Evolutionary conservation across 2,797 vertebrate genomes (phyloP).

Genomic region (Alca torda): DNA sequence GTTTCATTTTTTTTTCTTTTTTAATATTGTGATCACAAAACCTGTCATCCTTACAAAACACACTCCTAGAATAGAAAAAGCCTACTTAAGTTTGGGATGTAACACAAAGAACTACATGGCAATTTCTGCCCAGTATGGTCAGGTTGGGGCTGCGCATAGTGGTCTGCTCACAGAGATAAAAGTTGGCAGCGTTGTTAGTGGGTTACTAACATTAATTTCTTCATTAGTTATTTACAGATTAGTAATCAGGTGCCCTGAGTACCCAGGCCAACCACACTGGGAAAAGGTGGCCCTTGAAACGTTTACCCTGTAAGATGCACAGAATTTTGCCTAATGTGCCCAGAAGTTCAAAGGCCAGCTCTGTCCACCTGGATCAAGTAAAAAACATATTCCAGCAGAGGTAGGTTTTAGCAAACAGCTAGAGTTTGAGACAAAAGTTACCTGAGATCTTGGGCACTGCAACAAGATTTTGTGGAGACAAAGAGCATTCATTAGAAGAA

Average conservation of each 20-base stretch:
- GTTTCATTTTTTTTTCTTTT: not conserved
- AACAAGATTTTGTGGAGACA: not conserved
- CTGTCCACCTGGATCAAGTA: not conserved
- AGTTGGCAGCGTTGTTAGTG: not conserved
- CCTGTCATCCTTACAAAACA: not conserved
- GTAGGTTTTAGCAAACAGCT: not conserved
- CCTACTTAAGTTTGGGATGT: not conserved
- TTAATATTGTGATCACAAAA: not conserved
- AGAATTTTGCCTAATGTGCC: not conserved
- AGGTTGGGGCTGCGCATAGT: not conserved
- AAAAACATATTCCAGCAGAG: not conserved
- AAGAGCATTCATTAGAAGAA: not conserved
- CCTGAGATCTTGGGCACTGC: not conserved
- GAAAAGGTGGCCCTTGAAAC: not conserved
- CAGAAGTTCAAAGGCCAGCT: not conserved
- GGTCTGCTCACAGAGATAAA: not conserved
- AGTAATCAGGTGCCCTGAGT: not conserved
- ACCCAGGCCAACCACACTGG: not conserved
- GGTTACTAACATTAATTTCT: not conserved
- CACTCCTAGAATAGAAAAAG: not conserved
- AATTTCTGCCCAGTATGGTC: not conserved
- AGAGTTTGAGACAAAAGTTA: not conserved
- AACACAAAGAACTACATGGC: not conserved
- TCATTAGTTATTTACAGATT: not conserved
- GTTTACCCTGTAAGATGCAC: not conserved